phyloP scores from a whole-genome alignment of 2,888 invertebrate genomes.

The Pseudanteris insignis region DNA sequence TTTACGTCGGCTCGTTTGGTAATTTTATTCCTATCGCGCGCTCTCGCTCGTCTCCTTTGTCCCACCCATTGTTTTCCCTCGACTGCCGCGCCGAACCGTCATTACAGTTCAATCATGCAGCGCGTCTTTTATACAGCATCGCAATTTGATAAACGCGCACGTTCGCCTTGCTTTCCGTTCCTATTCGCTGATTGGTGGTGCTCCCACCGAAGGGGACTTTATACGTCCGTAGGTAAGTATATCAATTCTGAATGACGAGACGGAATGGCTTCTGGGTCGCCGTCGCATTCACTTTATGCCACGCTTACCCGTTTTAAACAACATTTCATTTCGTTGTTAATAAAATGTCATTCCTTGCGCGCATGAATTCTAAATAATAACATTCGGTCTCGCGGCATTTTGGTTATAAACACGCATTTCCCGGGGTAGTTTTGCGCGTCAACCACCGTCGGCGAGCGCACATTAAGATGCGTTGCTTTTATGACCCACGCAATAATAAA shows the following conservation, averaged over 20 bases:
- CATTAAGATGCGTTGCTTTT: too few relatives aligned
- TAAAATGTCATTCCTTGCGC: slow-evolving; percentile 29
- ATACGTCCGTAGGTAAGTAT: slow-evolving; percentile 55
- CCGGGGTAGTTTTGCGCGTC: not conserved
- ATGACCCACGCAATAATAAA: not conserved
- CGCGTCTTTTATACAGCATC: slow-evolving; percentile 54
- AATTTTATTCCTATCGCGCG: slow-evolving; percentile 53
- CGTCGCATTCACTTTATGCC: slow-evolving; percentile 40
- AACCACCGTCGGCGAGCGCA: not conserved
- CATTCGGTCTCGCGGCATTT: slow-evolving; percentile 14
- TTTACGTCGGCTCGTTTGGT: slow-evolving; percentile 50
- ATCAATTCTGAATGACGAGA: slow-evolving; percentile 57
- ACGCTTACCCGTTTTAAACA: slow-evolving; percentile 38
- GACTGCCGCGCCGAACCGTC: slow-evolving; percentile 31
- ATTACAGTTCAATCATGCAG: slow-evolving; percentile 57
- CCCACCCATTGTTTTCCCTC: slow-evolving; percentile 40
- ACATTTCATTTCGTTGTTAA: slow-evolving; percentile 32
- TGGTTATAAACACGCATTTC: slow-evolving; percentile 13
- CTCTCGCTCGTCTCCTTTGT: slow-evolving; percentile 28
- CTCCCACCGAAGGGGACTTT: slow-evolving; percentile 44
- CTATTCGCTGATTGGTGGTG: slow-evolving; percentile 31
- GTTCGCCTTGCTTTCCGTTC: slow-evolving; percentile 28
- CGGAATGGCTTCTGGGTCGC: slow-evolving; percentile 60
- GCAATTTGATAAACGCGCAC: slow-evolving; percentile 52
- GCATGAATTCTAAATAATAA: slow-evolving; percentile 36